A percentile compares a stretch with the other conserved stretches of the same genome.
Conservation (phyloP, 2,888 invertebrate species). For the Nezara viridula region DNA sequence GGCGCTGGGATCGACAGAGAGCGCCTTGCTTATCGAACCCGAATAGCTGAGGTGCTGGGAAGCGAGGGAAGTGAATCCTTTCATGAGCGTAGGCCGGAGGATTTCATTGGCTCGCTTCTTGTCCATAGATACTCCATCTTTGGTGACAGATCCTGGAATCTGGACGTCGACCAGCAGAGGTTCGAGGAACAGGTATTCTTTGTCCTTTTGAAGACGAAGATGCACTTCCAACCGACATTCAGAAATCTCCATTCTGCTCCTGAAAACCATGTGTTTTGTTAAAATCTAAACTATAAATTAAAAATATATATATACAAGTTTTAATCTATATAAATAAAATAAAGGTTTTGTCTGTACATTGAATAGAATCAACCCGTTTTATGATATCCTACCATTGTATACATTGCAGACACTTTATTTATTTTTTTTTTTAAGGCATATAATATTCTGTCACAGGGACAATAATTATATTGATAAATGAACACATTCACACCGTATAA, state of each 20-base stretch:
- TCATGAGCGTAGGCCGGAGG: neutral
- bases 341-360: too few species aligned
- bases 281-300: too few species aligned
- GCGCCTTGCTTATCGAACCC: neutral
- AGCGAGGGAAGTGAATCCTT: slow-evolving; percentile 8
- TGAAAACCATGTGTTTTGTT: too few species aligned
- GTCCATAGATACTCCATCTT: neutral
- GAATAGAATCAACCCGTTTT: too few species aligned
- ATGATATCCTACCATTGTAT: too few species aligned
- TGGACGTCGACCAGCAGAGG: slow-evolving; percentile 5
- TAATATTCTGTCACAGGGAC: too few species aligned
- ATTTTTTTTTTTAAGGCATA: too few species aligned
- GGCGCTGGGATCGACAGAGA: neutral
- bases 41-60: neutral
- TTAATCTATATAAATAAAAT: too few species aligned
- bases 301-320: too few species aligned
- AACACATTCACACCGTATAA: too few species aligned
- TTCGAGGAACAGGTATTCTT: neutral
- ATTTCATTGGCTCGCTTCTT: neutral
- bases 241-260: neutral
- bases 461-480: too few species aligned
- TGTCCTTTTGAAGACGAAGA: neutral
- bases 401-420: too few species aligned
- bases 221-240: neutral
- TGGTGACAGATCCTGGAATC: neutral